A percentile compares a stretch with the other conserved stretches of the same genome.
These are phyloP conservation scores for Oncorhynchus kisutch DNA, from an alignment of 2,113 vertebrate species.

Conservation along the genomic window DNA sequence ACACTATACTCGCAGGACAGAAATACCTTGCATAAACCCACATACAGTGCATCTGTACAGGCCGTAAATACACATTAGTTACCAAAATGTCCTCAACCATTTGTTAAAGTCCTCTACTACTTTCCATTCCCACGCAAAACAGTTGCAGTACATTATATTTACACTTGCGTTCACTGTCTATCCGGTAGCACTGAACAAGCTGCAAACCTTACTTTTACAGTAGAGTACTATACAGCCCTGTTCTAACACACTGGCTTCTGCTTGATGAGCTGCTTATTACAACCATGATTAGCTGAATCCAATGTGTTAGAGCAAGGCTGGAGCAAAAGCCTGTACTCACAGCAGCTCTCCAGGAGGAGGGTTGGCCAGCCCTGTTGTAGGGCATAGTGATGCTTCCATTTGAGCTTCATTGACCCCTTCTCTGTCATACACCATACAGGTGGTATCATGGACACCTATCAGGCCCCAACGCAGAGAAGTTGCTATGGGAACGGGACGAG, in stretches of 20 bases:
- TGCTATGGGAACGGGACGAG: slow-evolving; percentile 80
- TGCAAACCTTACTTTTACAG: background rate
- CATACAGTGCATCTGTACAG: background rate
- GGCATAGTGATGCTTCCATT: background rate
- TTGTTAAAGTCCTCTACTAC: too few species aligned
- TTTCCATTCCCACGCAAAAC: too few species aligned
- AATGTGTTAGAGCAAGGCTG: too few species aligned
- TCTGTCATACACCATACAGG: slow-evolving; percentile 44
- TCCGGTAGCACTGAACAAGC: background rate
- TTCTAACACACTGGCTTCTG: too few species aligned
- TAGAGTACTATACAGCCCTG: background rate
- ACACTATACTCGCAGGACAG: slow-evolving; percentile 9
- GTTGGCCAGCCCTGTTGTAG: background rate
- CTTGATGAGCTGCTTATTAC: background rate
- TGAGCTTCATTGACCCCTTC: background rate
- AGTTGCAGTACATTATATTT: background rate
- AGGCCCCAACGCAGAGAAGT: slow-evolving; percentile 85
- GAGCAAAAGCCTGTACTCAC: too few species aligned
- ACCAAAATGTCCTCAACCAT: too few species aligned
- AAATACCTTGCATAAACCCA: slow-evolving; percentile 6
- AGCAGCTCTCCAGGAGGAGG: too few species aligned
- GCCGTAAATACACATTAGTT: background rate
- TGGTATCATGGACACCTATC: slow-evolving; percentile 98
- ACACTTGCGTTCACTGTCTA: background rate
- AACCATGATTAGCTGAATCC: too few species aligned